Percentiles rank a stretch among this genome's conserved stretches.
phyloP scores from a whole-genome alignment of 1,140 invertebrate species.

The Anthonomus grandis region DNA sequence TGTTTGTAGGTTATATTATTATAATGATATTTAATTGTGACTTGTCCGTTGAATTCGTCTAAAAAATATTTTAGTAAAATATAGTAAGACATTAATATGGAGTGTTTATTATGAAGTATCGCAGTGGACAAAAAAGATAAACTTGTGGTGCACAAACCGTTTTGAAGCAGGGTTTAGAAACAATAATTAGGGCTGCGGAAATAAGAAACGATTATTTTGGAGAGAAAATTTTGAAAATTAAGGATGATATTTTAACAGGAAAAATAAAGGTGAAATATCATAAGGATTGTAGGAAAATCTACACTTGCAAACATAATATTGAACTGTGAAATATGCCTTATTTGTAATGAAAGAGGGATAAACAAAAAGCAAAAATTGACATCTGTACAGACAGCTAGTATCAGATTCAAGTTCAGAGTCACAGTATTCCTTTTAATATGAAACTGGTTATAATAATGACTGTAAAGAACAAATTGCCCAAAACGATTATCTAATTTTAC shows the following conservation, averaged over 20 bases:
- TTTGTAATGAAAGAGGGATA: background rate
- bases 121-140: background rate
- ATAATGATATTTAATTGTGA: too few species aligned
- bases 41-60: background rate
- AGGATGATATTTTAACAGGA: constrained; percentile 1
- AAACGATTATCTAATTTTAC: background rate
- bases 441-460: constrained; percentile 1
- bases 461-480: background rate
- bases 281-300: background rate
- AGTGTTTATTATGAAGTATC: background rate
- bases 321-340: background rate
- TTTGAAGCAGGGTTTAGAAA: background rate
- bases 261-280: background rate
- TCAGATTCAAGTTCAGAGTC: background rate
- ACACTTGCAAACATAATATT: background rate
- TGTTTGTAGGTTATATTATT: too few species aligned
- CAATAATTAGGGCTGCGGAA: background rate
- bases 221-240: background rate
- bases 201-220: background rate
- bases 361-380: constrained; percentile 1
- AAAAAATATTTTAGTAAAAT: background rate
- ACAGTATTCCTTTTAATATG: background rate
- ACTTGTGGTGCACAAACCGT: background rate
- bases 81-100: background rate
- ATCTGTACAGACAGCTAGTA: background rate